These are phyloP conservation scores for Paragorgia papillata DNA, from an alignment of 92 coral and sea anemone genomes.

Conservation along the genomic window DNA sequence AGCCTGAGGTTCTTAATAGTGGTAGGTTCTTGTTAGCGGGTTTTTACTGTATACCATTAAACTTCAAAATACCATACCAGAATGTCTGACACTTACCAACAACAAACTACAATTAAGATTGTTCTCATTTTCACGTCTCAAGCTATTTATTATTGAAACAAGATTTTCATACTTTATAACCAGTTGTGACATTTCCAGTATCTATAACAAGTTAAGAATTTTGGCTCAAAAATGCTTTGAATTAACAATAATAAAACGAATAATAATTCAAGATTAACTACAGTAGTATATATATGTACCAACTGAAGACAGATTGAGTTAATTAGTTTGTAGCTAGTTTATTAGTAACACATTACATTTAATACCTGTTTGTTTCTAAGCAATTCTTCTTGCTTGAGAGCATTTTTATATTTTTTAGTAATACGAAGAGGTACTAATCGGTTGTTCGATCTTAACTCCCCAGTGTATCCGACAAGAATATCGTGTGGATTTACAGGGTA, in stretches of 20 bases:
- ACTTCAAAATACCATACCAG: too few species aligned
- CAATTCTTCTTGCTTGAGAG: background rate
- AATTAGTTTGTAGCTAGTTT: too few species aligned
- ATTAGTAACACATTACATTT: too few species aligned
- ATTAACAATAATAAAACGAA: background rate
- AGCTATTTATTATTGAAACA: background rate
- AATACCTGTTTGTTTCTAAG: background rate
- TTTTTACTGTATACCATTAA: too few species aligned
- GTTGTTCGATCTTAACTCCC: background rate
- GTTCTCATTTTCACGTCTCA: background rate
- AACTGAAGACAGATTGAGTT: too few species aligned
- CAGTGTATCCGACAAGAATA: conserved; percentile 6
- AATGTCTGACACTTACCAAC: background rate
- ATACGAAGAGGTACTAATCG: background rate
- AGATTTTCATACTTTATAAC: conserved; percentile 1
- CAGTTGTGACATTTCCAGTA: background rate
- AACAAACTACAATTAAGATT: background rate
- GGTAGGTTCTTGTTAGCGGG: too few species aligned
- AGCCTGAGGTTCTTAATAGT: too few species aligned
- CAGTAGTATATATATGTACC: too few species aligned
- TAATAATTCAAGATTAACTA: background rate
- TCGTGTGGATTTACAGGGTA: background rate
- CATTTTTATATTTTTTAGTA: conserved; percentile 3
- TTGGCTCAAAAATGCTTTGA: too few species aligned
- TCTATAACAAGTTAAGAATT: background rate